A percentile compares a stretch with the other conserved stretches of the same genome.
Conservation (phyloP, 2,113 vertebrate genomes). For the Oophaga pumilio region DNA sequence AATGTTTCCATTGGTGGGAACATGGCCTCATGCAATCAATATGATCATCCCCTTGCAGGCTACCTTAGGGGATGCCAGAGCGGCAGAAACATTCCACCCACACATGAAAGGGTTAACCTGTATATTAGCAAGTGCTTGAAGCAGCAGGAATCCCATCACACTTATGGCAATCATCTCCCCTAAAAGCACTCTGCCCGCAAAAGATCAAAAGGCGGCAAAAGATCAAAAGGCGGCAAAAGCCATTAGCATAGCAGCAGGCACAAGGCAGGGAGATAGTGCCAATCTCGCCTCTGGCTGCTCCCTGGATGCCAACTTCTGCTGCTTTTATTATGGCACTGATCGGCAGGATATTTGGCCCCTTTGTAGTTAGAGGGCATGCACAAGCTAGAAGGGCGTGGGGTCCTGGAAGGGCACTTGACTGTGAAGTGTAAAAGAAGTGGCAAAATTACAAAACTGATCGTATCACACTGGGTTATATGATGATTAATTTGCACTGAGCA, state of each 20-base stretch:
- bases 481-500: too few relatives aligned
- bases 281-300: conserved; percentile 17
- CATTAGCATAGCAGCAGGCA: conserved; percentile 18
- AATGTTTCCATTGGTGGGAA: too few relatives aligned
- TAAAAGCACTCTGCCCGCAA: background rate
- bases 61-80: background rate
- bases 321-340: background rate
- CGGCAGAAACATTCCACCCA: background rate
- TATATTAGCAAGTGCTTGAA: background rate
- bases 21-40: background rate
- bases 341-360: background rate
- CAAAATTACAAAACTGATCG: background rate
- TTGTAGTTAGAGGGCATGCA: background rate
- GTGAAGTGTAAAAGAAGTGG: background rate
- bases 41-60: background rate
- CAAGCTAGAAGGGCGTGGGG: background rate
- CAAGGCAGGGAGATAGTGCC: background rate
- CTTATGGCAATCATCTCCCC: background rate
- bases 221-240: conserved; percentile 16
- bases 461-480: too few relatives aligned
- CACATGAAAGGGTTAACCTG: background rate
- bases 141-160: background rate
- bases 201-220: too few relatives aligned
- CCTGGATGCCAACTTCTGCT: conserved; percentile 17
- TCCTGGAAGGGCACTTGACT: background rate